A percentile compares a stretch with the other conserved stretches of the same genome.
phyloP scores from a whole-genome alignment of 2,888 invertebrate genomes.

The Brenthis ino region DNA sequence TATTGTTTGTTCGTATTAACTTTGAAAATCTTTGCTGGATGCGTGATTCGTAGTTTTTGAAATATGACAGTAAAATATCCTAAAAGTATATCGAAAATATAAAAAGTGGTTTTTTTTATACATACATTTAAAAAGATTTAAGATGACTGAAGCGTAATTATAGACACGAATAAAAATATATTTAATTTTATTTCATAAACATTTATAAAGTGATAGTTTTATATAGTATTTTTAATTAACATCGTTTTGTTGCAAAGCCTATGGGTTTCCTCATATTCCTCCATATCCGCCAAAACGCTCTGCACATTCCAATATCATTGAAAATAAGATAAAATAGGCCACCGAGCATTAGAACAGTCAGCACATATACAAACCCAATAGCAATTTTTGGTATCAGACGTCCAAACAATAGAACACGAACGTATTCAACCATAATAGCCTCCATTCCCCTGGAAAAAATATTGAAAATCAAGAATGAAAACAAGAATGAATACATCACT shows the following conservation, averaged over 20 bases:
- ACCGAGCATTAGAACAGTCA: slow-evolving; percentile 64
- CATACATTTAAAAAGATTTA: too few species aligned
- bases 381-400: slow-evolving; percentile 85
- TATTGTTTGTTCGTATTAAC: slow-evolving; percentile 40
- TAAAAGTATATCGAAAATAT: slow-evolving; percentile 4
- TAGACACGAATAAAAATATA: too few species aligned
- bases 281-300: slow-evolving; percentile 88
- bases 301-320: slow-evolving; percentile 85
- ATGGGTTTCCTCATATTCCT: slow-evolving; percentile 61
- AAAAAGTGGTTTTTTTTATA: not conserved
- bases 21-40: slow-evolving; percentile 31
- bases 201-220: too few species aligned
- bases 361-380: slow-evolving; percentile 81
- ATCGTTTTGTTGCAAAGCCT: slow-evolving; percentile 11
- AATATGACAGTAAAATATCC: slow-evolving; percentile 3
- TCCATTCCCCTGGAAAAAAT: slow-evolving; percentile 45
- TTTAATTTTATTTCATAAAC: too few species aligned
- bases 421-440: slow-evolving; percentile 46
- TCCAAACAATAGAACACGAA: slow-evolving; percentile 46
- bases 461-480: not conserved
- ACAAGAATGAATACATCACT: too few species aligned
- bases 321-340: slow-evolving; percentile 84
- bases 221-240: slow-evolving; percentile 6
- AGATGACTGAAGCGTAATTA: too few species aligned
- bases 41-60: slow-evolving; percentile 17